Evolutionary conservation across 1,140 invertebrate genomes (phyloP).

Genomic region (Heliconius melpomene): DNA sequence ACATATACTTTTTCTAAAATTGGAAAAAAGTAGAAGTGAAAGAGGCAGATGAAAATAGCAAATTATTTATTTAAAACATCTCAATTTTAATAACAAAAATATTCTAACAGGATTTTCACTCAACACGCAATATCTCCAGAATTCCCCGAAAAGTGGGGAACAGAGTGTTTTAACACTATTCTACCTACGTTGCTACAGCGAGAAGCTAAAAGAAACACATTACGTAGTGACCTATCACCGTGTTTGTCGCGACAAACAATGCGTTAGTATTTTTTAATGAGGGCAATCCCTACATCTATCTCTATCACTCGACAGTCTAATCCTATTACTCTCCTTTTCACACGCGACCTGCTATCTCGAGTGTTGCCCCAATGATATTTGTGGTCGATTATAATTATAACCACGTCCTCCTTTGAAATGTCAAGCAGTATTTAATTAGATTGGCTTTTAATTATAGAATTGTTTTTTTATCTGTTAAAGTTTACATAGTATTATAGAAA

Average conservation of each 20-base stretch:
- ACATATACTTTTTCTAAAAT: constrained; percentile 23
- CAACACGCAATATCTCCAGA: no score
- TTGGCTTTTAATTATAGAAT: constrained; percentile 73
- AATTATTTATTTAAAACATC: no score
- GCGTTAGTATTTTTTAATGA: constrained; percentile 66
- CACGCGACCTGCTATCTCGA: constrained; percentile 64
- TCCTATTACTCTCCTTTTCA: constrained; percentile 52
- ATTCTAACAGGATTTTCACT: no score
- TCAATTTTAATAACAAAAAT: no score
- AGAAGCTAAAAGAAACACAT: not conserved
- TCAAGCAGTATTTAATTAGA: constrained; percentile 78
- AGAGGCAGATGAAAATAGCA: no score
- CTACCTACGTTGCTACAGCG: no score
- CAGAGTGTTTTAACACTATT: no score
- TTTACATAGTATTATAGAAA: not conserved
- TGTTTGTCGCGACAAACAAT: constrained; percentile 68
- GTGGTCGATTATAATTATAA: constrained; percentile 80
- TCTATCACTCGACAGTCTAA: constrained; percentile 52
- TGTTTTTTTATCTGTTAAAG: constrained; percentile 50
- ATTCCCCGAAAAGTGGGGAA: no score
- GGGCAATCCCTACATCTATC: constrained; percentile 68
- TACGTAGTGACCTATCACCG: constrained; percentile 4
- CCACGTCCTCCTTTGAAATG: constrained; percentile 77
- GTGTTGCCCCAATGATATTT: constrained; percentile 78
- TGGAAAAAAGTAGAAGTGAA: not conserved